These are phyloP conservation scores for Potorous gilbertii DNA, from an alignment of 2,797 vertebrate species.

Conservation along the genomic window DNA sequence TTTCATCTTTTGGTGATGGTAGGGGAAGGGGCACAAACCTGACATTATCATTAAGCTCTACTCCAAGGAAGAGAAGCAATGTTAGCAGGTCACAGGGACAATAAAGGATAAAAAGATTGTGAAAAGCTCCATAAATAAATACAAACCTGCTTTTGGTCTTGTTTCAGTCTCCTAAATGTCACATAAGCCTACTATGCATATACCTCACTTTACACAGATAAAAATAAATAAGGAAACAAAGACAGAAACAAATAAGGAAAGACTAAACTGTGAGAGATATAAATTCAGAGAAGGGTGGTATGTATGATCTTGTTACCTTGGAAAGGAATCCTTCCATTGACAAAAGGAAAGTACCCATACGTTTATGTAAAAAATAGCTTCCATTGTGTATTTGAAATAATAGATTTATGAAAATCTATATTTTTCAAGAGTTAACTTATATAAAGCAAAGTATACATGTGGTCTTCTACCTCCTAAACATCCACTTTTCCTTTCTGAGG, in stretches of 20 bases:
- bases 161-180: not conserved
- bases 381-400: not conserved
- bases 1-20: not conserved
- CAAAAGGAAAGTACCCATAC: not conserved
- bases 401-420: not conserved
- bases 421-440: not conserved
- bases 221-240: not conserved
- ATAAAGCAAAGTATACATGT: not conserved
- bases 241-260: not conserved
- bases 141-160: not conserved
- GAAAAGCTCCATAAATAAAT: not conserved
- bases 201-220: not conserved
- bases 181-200: not conserved
- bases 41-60: not conserved
- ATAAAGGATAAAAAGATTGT: not conserved
- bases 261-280: not conserved
- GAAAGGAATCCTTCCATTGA: not conserved
- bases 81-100: not conserved
- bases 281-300: no score
- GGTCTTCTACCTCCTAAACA: not conserved
- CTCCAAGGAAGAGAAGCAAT: not conserved
- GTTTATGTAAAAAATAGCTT: not conserved
- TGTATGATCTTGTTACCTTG: not conserved
- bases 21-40: not conserved
- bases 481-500: not conserved